phyloP scores from a whole-genome alignment of 2,797 vertebrate genomes.

The Poeciliopsis gracilis region DNA sequence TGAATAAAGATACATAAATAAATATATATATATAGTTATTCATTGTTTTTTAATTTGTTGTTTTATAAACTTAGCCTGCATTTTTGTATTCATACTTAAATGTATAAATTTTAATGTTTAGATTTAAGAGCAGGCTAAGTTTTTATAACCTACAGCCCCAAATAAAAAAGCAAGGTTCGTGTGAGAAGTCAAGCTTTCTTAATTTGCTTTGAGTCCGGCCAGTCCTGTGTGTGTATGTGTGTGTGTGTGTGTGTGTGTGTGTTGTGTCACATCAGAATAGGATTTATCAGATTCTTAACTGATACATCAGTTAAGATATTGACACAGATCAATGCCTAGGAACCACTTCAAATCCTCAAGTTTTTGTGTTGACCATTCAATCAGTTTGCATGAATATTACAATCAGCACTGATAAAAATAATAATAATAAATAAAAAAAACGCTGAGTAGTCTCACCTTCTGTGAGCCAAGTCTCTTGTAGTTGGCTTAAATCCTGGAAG shows the following conservation, averaged over 20 bases:
- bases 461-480: conserved; percentile 98
- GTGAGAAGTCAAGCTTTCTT: neutral
- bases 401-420: conserved; percentile 5
- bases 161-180: neutral
- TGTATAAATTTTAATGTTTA: too few relatives aligned
- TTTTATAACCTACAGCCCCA: neutral
- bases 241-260: conserved; percentile 50
- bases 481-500: conserved; percentile 96
- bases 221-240: conserved; percentile 43
- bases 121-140: neutral
- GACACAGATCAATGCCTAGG: neutral
- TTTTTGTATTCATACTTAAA: too few relatives aligned
- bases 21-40: too few relatives aligned
- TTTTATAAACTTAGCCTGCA: too few relatives aligned
- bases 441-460: conserved; percentile 85
- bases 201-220: neutral
- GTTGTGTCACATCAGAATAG: conserved; percentile 50
- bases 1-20: neutral
- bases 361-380: neutral
- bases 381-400: neutral
- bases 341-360: neutral
- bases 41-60: too few relatives aligned
- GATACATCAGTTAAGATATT: neutral
- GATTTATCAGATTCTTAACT: neutral
- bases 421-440: conserved; percentile 7